phyloP scores from a whole-genome alignment of 2,113 vertebrate genomes.

The Callipepla californica region DNA sequence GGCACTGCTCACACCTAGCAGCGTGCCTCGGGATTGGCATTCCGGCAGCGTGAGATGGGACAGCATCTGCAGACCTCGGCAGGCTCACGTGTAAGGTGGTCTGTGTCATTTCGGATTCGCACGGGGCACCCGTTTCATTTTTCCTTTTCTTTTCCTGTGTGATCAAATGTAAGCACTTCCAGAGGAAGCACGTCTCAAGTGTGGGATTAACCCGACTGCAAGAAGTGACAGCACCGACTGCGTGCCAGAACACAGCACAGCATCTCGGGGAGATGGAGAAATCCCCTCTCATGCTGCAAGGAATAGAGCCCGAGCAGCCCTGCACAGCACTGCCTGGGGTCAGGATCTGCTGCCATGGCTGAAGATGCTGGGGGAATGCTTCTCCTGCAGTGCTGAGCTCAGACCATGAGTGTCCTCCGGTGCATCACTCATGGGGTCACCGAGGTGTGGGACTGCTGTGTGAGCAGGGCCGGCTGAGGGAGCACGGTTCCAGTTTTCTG shows the following conservation, averaged over 20 bases:
- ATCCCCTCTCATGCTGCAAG: background rate
- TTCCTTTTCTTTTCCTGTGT: background rate
- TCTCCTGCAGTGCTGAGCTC: too few relatives aligned
- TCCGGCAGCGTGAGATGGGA: too few relatives aligned
- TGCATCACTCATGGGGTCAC: too few relatives aligned
- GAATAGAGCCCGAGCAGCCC: background rate
- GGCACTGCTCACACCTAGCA: background rate
- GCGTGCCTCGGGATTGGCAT: too few relatives aligned
- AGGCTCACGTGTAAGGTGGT: too few relatives aligned
- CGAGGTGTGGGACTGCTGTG: too few relatives aligned
- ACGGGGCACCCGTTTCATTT: background rate
- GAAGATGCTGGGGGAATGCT: fast-evolving
- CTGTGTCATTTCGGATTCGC: too few relatives aligned
- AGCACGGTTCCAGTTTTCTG: background rate
- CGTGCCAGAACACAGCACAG: background rate
- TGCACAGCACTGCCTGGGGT: fast-evolving
- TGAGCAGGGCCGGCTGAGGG: too few relatives aligned
- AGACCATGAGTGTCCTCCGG: too few relatives aligned
- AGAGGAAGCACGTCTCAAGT: background rate
- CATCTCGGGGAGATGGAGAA: background rate
- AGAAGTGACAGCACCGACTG: background rate
- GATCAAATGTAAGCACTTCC: background rate
- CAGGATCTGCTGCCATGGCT: background rate
- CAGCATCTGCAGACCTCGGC: too few relatives aligned
- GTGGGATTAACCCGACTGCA: constrained; percentile 16